Evolutionary conservation across 1,140 invertebrate genomes (phyloP).

Genomic region (Achatina immaculata): DNA sequence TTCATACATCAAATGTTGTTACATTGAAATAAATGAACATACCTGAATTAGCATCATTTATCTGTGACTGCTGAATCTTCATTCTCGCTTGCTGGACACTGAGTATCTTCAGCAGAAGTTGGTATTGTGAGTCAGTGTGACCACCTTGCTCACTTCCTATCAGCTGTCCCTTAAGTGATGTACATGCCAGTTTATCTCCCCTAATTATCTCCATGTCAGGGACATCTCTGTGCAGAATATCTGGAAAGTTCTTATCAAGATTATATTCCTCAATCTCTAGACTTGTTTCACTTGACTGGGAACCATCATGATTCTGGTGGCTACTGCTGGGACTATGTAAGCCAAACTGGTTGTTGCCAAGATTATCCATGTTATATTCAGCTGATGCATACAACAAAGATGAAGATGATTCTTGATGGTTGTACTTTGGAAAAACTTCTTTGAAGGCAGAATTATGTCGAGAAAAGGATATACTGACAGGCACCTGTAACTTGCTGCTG

Average conservation of each 20-base stretch:
- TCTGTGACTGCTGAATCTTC: constrained; percentile 87
- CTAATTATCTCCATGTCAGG: constrained; percentile 31
- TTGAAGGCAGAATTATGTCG: not conserved
- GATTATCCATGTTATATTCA: not conserved
- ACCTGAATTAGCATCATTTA: constrained; percentile 78
- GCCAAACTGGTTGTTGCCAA: too few species aligned
- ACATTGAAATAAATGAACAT: constrained; percentile 25
- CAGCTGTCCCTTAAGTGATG: constrained; percentile 45
- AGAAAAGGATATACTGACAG: not conserved
- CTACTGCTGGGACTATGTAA: not conserved
- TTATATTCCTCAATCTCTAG: constrained; percentile 72
- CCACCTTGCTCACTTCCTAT: constrained; percentile 42
- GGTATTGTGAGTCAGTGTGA: constrained; percentile 71
- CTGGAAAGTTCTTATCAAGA: constrained; percentile 62
- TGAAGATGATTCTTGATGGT: not conserved
- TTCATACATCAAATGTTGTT: too few species aligned
- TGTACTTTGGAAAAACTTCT: not conserved
- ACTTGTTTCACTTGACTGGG: constrained; percentile 39
- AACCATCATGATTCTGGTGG: constrained; percentile 55
- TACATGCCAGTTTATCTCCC: constrained; percentile 27
- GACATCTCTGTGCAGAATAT: constrained; percentile 51
- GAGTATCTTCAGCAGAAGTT: constrained; percentile 85
- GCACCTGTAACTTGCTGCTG: not conserved
- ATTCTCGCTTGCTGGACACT: constrained; percentile 92
- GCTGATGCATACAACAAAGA: not conserved